phyloP scores from a whole-genome alignment of 2,113 vertebrate species.

The Sminthopsis crassicaudata region DNA sequence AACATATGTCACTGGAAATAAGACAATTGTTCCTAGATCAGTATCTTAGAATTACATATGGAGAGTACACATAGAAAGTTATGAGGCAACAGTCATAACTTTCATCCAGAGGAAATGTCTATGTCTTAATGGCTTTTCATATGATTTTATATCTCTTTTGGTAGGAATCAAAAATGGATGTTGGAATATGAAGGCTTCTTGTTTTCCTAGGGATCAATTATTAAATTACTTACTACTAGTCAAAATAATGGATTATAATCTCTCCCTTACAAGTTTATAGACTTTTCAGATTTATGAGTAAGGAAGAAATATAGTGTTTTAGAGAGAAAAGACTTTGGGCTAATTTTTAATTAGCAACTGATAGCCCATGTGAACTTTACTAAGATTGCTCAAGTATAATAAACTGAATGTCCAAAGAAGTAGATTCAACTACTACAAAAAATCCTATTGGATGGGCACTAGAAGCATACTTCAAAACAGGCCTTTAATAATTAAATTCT shows the following conservation, averaged over 20 bases:
- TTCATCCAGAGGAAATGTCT: neutral
- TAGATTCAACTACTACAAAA: neutral
- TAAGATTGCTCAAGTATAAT: neutral
- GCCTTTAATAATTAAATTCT: slow-evolving; percentile 71
- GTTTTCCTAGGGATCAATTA: neutral
- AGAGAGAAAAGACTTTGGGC: neutral
- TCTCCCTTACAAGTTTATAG: neutral
- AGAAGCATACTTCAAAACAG: slow-evolving; percentile 25
- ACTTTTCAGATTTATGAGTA: neutral
- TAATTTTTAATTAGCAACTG: neutral
- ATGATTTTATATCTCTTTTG: neutral
- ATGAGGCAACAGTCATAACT: too few species aligned
- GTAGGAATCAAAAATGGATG: neutral
- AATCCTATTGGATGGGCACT: neutral
- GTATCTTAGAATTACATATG: neutral
- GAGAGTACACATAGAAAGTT: neutral
- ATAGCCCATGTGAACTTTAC: neutral
- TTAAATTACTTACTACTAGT: neutral
- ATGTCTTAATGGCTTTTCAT: neutral
- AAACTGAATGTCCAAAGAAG: neutral
- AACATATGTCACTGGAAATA: neutral
- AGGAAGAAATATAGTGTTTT: neutral
- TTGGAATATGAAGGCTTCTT: neutral
- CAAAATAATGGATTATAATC: neutral
- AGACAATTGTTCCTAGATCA: neutral